These are phyloP conservation scores for Danaus plexippus DNA, from an alignment of 1,140 invertebrate species.

Conservation along the genomic window DNA sequence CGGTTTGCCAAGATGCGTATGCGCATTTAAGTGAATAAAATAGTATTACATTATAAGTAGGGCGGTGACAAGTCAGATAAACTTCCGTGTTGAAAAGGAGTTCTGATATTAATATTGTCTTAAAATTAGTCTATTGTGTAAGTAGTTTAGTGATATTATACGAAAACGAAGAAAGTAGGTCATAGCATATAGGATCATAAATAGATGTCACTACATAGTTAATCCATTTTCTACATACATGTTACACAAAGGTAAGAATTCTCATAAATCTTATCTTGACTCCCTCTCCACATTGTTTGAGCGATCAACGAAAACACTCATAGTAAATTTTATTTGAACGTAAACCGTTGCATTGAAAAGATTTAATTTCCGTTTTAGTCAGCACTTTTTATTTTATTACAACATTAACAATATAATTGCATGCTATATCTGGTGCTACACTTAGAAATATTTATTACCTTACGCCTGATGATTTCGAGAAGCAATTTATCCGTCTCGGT, in stretches of 20 bases:
- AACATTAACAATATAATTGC: slow-evolving; percentile 54
- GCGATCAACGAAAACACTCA: slow-evolving; percentile 39
- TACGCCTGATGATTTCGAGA: slow-evolving; percentile 40
- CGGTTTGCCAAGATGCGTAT: slow-evolving; percentile 31
- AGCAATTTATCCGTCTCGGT: slow-evolving; percentile 28
- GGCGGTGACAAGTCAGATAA: slow-evolving; percentile 25
- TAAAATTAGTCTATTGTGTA: too few species aligned
- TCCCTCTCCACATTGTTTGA: slow-evolving; percentile 7
- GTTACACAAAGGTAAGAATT: too few species aligned
- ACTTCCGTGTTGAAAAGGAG: slow-evolving; percentile 23
- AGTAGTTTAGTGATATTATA: too few species aligned
- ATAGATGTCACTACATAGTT: too few species aligned
- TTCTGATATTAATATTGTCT: too few species aligned
- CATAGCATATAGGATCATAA: too few species aligned
- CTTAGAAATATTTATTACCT: slow-evolving; percentile 20
- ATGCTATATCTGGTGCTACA: slow-evolving; percentile 17
- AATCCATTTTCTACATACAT: too few species aligned
- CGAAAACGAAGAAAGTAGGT: too few species aligned
- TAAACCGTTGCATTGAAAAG: slow-evolving; percentile 52
- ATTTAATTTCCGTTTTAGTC: slow-evolving; percentile 62
- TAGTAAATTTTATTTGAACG: slow-evolving; percentile 54
- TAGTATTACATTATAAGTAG: slow-evolving; percentile 33
- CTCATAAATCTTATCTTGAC: too few species aligned
- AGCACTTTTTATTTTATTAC: slow-evolving; percentile 63
- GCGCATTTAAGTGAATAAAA: slow-evolving; percentile 36